A percentile compares a stretch with the other conserved stretches of the same genome.
These are phyloP conservation scores for Aegotheles bennettii DNA, from an alignment of 2,113 vertebrate genomes.

Conservation along the genomic window DNA sequence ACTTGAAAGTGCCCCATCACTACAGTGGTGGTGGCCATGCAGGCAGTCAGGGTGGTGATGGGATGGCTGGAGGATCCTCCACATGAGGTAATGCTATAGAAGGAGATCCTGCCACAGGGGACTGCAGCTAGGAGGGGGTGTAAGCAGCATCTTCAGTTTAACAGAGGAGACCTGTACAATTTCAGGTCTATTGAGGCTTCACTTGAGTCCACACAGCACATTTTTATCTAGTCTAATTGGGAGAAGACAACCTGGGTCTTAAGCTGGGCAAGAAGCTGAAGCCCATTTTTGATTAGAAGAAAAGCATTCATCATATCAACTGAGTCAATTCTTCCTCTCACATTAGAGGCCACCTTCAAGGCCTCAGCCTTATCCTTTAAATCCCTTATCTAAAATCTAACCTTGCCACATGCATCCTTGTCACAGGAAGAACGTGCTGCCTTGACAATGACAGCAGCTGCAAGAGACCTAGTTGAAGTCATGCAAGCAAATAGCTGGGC, in stretches of 20 bases:
- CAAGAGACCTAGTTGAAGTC: neutral
- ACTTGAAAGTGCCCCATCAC: neutral
- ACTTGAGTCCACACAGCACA: neutral
- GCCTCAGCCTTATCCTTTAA: neutral
- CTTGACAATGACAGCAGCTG: neutral
- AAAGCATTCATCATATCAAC: rapidly evolving
- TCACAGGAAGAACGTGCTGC: neutral
- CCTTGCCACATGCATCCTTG: neutral
- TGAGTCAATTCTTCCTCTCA: neutral
- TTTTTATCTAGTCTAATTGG: neutral
- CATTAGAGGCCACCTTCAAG: neutral
- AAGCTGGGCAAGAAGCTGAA: neutral
- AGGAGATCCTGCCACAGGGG: neutral
- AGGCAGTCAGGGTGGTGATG: neutral
- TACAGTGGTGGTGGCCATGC: neutral
- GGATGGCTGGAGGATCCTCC: neutral
- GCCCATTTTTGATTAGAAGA: neutral
- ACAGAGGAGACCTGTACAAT: neutral
- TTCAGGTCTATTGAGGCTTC: neutral
- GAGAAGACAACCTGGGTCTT: neutral
- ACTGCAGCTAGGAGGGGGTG: neutral
- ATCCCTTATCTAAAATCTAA: neutral
- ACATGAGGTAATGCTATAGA: neutral
- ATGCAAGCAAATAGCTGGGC: neutral
- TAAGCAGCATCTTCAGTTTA: neutral